Conservation (phyloP, 92 coral and sea anemone species). For the Umimayanthus chanpuru region DNA sequence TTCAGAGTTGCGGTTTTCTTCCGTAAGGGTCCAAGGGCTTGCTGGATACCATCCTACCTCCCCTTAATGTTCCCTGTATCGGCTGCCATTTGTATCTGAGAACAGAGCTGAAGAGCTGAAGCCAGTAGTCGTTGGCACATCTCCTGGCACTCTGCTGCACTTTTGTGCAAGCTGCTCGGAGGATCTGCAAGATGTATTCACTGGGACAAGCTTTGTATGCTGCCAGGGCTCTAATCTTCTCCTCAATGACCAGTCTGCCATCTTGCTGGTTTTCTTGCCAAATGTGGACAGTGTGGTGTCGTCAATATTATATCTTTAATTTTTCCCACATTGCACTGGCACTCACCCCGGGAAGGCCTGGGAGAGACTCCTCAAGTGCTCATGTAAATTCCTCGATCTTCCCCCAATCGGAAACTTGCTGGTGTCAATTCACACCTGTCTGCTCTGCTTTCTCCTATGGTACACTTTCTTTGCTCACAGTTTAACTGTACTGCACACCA, state of each 20-base stretch:
- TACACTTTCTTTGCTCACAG: not conserved
- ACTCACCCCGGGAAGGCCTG: not conserved
- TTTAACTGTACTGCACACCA: not conserved
- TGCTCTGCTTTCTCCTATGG: not conserved
- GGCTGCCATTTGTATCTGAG: no score
- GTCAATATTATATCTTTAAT: no score
- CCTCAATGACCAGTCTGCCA: not conserved
- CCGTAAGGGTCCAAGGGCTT: no score
- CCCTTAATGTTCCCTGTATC: constrained; percentile 6
- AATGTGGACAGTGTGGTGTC: no score
- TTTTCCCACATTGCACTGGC: not conserved
- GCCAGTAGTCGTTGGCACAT: no score
- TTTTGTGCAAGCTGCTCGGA: no score
- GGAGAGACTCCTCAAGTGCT: not conserved
- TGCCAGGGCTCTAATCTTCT: not conserved
- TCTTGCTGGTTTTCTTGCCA: no score
- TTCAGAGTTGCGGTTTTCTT: no score
- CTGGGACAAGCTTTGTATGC: not conserved
- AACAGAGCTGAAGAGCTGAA: no score
- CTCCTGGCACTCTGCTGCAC: no score
- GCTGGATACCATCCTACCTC: no score
- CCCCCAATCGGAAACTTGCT: not conserved
- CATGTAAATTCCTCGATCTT: not conserved
- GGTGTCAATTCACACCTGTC: not conserved
- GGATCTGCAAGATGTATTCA: no score